Base-by-base conservation (phyloP, 1,140 invertebrate species). In the Micrasema minimum region DNA sequence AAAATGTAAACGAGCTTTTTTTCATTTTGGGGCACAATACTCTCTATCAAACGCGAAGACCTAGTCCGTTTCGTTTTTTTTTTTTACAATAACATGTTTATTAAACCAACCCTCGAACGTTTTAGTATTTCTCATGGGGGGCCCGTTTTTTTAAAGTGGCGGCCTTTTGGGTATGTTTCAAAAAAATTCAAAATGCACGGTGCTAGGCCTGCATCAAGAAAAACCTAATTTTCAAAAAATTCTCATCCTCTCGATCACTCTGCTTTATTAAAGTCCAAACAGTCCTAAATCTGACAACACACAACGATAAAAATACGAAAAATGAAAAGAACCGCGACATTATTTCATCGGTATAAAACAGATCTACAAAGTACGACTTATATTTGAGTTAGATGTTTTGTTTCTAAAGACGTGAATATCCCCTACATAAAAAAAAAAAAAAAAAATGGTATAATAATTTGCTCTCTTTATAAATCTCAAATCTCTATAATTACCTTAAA, bases 151-250 rank as follows among this genome's bases (percentile, higher is more conserved):
- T 57, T 57, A 12, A 62, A 62, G 50, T 61, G 67, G 67, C 67
- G 67, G n/a, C n/a, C 67, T 55, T 59, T 41, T 22, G 38, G 23
- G 9, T 53, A 38, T 23, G 18, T 68, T 35, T 22, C n/a, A n/a
- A n/a, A n/a, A n/a, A n/a, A n/a, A n/a, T n/a, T n/a, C n/a, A n/a
- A n/a, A 43, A 20, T 68, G 66, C 66, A 69, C 67, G n/a, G 67
- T 55, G 67, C 55, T 53, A n/a, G n/a, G 23, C 46, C 16, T 46
- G 55, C 57, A 18, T 20, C n/a, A n/a, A n/a, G 38, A 57, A 68
- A 55, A 68, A 66, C 35, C 26, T 61, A 53, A 59, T 59, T 69
- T 69, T 61, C n/a, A n/a, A n/a, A n/a, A 20, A 43, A 59, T 69
- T 69, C 66, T 69, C 66, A 69, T 61, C 61, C 55, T 41, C 14